phyloP scores from a whole-genome alignment of 1,140 invertebrate genomes.

The Subanguina moxae region DNA sequence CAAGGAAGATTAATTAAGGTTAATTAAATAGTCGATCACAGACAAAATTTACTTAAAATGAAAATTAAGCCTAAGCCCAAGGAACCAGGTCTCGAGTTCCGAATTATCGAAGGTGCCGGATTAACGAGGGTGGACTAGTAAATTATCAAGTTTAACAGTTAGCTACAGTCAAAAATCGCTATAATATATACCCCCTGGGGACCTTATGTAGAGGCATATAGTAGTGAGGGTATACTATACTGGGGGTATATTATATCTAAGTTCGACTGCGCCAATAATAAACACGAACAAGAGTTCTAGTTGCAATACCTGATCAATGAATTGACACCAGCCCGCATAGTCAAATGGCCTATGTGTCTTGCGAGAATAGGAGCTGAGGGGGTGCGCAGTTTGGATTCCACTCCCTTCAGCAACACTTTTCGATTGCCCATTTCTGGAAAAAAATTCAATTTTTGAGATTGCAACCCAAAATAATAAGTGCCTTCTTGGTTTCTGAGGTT shows the following conservation, averaged over 20 bases:
- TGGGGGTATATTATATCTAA: too few relatives aligned
- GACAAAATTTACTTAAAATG: constrained; percentile 8
- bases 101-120: too few relatives aligned
- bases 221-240: too few relatives aligned
- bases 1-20: not conserved
- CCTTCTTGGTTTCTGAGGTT: not conserved
- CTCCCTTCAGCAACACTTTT: constrained; percentile 35
- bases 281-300: too few relatives aligned
- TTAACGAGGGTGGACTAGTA: too few relatives aligned
- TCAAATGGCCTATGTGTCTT: constrained; percentile 38
- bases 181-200: too few relatives aligned
- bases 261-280: too few relatives aligned
- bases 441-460: not conserved
- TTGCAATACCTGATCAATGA: constrained; percentile 28
- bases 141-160: too few relatives aligned
- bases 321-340: constrained; percentile 69
- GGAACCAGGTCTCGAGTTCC: too few relatives aligned
- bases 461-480: not conserved
- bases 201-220: too few relatives aligned
- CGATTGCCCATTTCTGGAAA: constrained; percentile 36
- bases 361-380: constrained; percentile 20
- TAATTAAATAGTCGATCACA: not conserved
- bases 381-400: constrained; percentile 19
- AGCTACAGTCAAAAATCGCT: too few relatives aligned
- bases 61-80: not conserved